phyloP scores from a whole-genome alignment of 2,113 vertebrate species.

The Poicephalus meyeri region DNA sequence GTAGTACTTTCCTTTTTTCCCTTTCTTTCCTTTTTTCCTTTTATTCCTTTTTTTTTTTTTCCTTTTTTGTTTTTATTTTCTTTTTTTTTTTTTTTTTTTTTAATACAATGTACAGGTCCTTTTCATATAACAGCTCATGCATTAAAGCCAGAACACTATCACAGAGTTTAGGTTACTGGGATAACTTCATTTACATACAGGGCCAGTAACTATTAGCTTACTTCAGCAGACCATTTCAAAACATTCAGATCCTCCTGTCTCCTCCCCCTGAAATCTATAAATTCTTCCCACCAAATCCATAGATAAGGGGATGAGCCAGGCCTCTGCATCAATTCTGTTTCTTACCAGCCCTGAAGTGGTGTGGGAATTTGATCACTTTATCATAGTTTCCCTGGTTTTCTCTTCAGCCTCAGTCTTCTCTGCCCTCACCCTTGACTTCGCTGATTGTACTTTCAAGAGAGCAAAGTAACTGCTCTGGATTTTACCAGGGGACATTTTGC shows the following conservation, averaged over 20 bases:
- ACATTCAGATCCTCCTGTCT: background rate
- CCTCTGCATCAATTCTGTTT: background rate
- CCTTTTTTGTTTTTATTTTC: accelerated
- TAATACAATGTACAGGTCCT: background rate
- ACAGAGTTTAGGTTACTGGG: background rate
- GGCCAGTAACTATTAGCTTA: background rate
- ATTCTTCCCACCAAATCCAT: constrained; percentile 15
- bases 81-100: accelerated
- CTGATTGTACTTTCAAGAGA: background rate
- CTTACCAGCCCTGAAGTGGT: background rate
- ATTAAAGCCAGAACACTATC: background rate
- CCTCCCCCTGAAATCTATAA: constrained; percentile 23
- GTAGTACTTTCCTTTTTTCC: no score
- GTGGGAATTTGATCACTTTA: background rate
- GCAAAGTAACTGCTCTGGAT: constrained; percentile 5
- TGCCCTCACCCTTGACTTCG: background rate
- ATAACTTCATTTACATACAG: background rate
- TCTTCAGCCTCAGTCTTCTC: background rate
- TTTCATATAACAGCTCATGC: background rate
- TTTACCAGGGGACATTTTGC: constrained; percentile 24
- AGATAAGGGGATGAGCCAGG: constrained; percentile 6
- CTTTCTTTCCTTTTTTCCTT: no score
- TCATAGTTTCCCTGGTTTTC: background rate
- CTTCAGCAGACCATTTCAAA: background rate
- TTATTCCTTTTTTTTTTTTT: accelerated